phyloP scores from a whole-genome alignment of 92 coral and sea anemone genomes.

The Nematostella vectensis region DNA sequence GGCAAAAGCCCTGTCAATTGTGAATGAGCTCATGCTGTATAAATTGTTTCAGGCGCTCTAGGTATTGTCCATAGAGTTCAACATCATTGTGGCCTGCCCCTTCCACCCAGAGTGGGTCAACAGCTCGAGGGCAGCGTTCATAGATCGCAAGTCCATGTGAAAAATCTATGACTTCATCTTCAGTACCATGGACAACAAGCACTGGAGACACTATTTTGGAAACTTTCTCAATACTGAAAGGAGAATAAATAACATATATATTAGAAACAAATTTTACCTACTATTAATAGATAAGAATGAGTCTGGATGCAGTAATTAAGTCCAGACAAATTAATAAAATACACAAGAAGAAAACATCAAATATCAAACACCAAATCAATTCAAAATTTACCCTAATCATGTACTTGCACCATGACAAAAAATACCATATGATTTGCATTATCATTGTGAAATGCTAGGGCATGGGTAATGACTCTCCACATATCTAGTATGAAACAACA shows the following conservation, averaged over 20 bases:
- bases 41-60: conserved; percentile 94
- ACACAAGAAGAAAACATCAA: not conserved
- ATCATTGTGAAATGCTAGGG: too few relatives aligned
- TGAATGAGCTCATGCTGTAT: conserved; percentile 93
- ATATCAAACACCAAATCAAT: too few relatives aligned
- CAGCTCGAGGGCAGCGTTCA: conserved; percentile 95
- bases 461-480: too few relatives aligned
- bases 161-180: conserved; percentile 98
- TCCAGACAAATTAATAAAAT: too few relatives aligned
- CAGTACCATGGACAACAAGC: conserved; percentile 94
- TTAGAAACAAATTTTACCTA: not conserved
- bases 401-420: too few relatives aligned
- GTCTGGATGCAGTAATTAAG: not conserved
- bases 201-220: conserved; percentile 99
- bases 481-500: too few relatives aligned
- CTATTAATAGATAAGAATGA: not conserved
- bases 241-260: not conserved
- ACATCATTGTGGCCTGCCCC: conserved; percentile 99
- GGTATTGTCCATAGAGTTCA: conserved; percentile 97
- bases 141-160: conserved; percentile 95
- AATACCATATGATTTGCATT: too few relatives aligned
- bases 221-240: conserved; percentile 95
- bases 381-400: too few relatives aligned
- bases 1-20: too few relatives aligned
- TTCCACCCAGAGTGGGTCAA: conserved; percentile 97